These are phyloP conservation scores for Channa argus DNA, from an alignment of 2,113 vertebrate species.

Conservation along the genomic window DNA sequence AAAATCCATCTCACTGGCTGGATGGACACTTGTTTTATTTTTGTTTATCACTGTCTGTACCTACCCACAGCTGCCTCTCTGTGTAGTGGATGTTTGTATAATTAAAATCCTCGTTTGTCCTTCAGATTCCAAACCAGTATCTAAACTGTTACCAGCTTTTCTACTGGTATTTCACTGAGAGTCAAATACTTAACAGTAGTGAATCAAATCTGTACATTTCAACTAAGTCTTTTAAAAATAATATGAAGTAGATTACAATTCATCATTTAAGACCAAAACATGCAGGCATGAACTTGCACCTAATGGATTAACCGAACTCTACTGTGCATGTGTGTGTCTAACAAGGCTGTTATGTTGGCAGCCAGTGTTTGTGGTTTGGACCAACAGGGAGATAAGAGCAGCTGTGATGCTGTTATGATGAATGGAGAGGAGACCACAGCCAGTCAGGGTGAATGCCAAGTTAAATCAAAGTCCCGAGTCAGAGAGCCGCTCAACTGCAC, in stretches of 20 bases:
- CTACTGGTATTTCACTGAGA: too few relatives aligned
- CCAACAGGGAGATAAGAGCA: slow-evolving; percentile 3
- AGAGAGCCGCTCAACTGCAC: background rate
- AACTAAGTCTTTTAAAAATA: too few relatives aligned
- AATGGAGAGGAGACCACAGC: background rate
- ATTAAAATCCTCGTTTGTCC: too few relatives aligned
- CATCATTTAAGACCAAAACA: too few relatives aligned
- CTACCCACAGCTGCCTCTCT: background rate
- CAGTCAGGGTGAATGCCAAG: background rate
- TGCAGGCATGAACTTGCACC: too few relatives aligned
- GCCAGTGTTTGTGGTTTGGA: background rate
- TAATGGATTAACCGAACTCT: background rate
- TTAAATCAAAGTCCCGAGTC: slow-evolving; percentile 7
- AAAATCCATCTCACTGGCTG: slow-evolving; percentile 3
- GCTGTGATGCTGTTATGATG: slow-evolving; percentile 13
- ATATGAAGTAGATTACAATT: too few relatives aligned
- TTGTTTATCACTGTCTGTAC: background rate
- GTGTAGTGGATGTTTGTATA: too few relatives aligned
- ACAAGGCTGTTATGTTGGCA: background rate
- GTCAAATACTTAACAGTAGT: too few relatives aligned
- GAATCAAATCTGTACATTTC: too few relatives aligned
- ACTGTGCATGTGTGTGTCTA: background rate
- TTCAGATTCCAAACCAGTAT: too few relatives aligned
- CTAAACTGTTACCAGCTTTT: too few relatives aligned
- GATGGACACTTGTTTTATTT: slow-evolving; percentile 14